phyloP scores from a whole-genome alignment of 2,888 invertebrate genomes.

The Caradrina clavipalpis region DNA sequence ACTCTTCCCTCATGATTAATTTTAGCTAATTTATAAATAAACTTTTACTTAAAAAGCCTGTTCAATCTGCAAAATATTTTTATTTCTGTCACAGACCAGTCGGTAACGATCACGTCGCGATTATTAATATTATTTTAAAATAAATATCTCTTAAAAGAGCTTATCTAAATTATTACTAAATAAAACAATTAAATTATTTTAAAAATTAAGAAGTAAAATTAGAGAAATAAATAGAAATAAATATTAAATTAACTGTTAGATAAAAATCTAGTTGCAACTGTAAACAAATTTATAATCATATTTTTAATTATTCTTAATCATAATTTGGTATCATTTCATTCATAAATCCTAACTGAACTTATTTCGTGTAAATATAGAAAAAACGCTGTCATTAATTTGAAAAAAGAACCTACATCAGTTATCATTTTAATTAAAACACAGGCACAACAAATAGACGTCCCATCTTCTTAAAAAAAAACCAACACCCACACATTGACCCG shows the following conservation, averaged over 20 bases:
- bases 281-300: no score
- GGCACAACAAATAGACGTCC: slow-evolving; percentile 12
- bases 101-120: neutral
- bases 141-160: no score
- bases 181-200: no score
- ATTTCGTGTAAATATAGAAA: neutral
- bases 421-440: slow-evolving; percentile 5
- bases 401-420: neutral
- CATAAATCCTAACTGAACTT: no score
- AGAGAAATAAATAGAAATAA: no score
- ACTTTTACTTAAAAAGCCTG: neutral
- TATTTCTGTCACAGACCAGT: neutral
- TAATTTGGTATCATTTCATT: no score
- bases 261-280: no score
- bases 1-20: neutral
- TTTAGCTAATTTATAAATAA: neutral
- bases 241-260: no score
- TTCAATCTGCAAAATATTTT: slow-evolving; percentile 10
- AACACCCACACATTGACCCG: slow-evolving; percentile 70
- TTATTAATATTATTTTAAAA: no score
- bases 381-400: neutral
- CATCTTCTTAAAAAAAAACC: slow-evolving; percentile 66
- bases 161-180: no score
- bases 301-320: no score
- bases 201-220: no score